Conservation (phyloP, 2,888 invertebrate species). For the Minunthozetes semirufus region DNA sequence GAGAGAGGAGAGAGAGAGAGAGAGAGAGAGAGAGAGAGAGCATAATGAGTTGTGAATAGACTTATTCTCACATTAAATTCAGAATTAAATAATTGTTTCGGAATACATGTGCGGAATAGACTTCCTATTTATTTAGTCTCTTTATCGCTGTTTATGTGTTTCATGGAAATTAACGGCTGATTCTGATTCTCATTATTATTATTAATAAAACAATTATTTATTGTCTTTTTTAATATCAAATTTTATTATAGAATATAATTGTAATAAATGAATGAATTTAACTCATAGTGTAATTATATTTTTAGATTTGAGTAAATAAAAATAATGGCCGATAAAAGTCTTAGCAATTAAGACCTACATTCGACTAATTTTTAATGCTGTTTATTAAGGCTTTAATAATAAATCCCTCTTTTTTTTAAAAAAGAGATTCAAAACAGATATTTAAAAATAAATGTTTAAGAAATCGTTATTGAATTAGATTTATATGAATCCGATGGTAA, state of each 20-base stretch:
- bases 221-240: neutral
- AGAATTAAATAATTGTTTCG: neutral
- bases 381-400: no score
- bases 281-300: neutral
- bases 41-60: neutral
- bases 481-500: neutral
- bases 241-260: neutral
- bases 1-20: conserved; percentile 6
- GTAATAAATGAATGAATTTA: no score
- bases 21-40: conserved; percentile 1
- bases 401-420: no score
- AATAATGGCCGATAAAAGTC: neutral
- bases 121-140: no score
- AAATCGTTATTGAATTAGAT: neutral
- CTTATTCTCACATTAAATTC: neutral
- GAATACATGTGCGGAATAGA: no score
- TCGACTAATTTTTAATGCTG: neutral
- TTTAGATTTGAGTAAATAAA: neutral
- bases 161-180: no score
- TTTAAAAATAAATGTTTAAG: neutral
- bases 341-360: neutral
- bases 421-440: no score
- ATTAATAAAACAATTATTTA: neutral
- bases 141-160: no score
- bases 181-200: neutral